Evolutionary conservation across 1,140 invertebrate species (phyloP).

Genomic region (Lordiphosa collinella): DNA sequence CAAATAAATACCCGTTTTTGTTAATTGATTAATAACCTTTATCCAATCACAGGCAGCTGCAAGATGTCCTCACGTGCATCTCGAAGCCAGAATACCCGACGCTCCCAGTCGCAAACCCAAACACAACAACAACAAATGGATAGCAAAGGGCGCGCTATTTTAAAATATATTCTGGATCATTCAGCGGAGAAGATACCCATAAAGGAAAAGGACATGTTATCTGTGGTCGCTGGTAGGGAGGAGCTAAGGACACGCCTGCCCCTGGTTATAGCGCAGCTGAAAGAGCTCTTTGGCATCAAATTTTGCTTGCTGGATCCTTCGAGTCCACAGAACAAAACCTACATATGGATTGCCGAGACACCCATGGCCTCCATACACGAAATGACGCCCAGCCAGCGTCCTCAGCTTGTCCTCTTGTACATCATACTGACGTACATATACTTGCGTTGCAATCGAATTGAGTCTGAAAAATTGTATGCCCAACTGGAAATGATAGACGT

Average conservation of each 20-base stretch:
- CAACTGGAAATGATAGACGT: conserved; percentile 44
- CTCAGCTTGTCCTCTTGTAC: conserved; percentile 41
- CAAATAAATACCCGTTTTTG: no score
- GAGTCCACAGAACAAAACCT: conserved; percentile 21
- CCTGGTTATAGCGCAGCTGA: conserved; percentile 29
- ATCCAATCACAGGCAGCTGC: not conserved
- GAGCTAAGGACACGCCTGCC: conserved; percentile 20
- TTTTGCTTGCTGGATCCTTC: conserved; percentile 13
- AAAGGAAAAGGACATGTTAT: conserved; percentile 40
- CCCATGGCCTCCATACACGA: conserved; percentile 40
- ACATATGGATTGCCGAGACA: conserved; percentile 39
- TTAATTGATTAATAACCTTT: no score
- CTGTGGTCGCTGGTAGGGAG: conserved; percentile 15
- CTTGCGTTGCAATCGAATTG: conserved; percentile 34
- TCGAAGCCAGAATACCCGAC: conserved; percentile 7
- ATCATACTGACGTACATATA: conserved; percentile 65
- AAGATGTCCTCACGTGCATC: conserved; percentile 43
- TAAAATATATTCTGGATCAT: conserved; percentile 52
- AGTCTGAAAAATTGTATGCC: conserved; percentile 40
- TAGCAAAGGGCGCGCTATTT: conserved; percentile 32
- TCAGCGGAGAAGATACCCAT: conserved; percentile 48
- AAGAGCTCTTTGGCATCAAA: conserved; percentile 33
- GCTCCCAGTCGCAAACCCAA: conserved; percentile 18
- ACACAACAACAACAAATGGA: conserved; percentile 1
- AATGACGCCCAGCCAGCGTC: conserved; percentile 37